These are phyloP conservation scores for Melanocharis versteri DNA, from an alignment of 2,113 vertebrate species.

Conservation along the genomic window DNA sequence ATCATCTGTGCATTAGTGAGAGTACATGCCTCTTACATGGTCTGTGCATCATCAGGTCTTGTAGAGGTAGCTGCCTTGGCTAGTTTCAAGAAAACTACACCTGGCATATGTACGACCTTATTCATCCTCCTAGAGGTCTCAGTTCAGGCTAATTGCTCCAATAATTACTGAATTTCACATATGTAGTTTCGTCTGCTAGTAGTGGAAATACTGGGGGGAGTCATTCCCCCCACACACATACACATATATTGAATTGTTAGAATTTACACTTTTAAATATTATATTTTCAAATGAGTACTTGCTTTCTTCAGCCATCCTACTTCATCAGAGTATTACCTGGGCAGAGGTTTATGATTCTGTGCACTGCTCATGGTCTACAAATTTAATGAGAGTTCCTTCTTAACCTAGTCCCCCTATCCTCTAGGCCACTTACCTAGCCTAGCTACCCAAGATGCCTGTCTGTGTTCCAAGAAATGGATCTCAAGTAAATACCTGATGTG, in stretches of 20 bases:
- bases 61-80: not conserved
- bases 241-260: not conserved
- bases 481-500: not conserved
- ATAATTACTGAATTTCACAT: not conserved
- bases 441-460: not conserved
- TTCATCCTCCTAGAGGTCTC: not conserved
- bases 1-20: not conserved
- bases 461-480: not conserved
- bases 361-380: not conserved
- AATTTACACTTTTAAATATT: not conserved
- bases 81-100: not conserved
- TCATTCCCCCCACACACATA: too few relatives aligned
- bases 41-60: not conserved
- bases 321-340: not conserved
- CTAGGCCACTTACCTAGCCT: not conserved
- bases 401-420: not conserved
- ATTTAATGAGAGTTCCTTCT: not conserved
- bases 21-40: not conserved
- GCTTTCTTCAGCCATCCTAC: not conserved
- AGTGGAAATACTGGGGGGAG: not conserved
- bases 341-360: not conserved
- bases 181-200: not conserved
- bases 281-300: not conserved
- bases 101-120: not conserved
- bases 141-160: not conserved